Conservation (phyloP, 1,140 invertebrate genomes). For the Monochamus saltuarius region DNA sequence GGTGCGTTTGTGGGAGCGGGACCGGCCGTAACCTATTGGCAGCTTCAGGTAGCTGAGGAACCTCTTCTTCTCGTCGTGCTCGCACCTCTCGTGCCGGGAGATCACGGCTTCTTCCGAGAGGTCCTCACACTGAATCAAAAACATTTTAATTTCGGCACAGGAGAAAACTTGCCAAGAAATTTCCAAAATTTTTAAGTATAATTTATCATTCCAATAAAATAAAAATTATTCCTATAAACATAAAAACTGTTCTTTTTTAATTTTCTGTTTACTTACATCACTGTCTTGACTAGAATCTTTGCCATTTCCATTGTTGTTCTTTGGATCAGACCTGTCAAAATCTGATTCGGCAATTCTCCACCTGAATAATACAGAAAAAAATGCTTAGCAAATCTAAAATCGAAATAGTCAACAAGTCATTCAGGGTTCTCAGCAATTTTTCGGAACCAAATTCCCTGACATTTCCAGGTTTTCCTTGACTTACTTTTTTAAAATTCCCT, state of each 20-base stretch:
- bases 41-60: slow-evolving; percentile 72
- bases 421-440: no score
- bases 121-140: slow-evolving; percentile 66
- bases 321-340: slow-evolving; percentile 50
- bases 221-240: no score
- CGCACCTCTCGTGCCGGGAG: slow-evolving; percentile 71
- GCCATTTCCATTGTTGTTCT: slow-evolving; percentile 60
- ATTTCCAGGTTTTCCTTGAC: no score
- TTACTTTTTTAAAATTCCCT: no score
- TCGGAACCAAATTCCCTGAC: no score
- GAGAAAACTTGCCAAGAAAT: no score
- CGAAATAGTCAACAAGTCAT: no score
- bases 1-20: slow-evolving; percentile 61
- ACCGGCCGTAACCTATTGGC: slow-evolving; percentile 59
- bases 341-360: slow-evolving; percentile 62
- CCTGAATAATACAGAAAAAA: slow-evolving; percentile 49
- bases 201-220: not conserved
- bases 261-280: slow-evolving; percentile 55
- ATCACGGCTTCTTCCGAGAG: slow-evolving; percentile 70
- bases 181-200: no score
- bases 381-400: not conserved
- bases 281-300: slow-evolving; percentile 58
- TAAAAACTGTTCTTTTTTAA: no score
- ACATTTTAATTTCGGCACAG: no score
- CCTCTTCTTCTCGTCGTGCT: slow-evolving; percentile 75